Evolutionary conservation across 1,140 invertebrate species (phyloP).

Genomic region (Gerris buenoi): DNA sequence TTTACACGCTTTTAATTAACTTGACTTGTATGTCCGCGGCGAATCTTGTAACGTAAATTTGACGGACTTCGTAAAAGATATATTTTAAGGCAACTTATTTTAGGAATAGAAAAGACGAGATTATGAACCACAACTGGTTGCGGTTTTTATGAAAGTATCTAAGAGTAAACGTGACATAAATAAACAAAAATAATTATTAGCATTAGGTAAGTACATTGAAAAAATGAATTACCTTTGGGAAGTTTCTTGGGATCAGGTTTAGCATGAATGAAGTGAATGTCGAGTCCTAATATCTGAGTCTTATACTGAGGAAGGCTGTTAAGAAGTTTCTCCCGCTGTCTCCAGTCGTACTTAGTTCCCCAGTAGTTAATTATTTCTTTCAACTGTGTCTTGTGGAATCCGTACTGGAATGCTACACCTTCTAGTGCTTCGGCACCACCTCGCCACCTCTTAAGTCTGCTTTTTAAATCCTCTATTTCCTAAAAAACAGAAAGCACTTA

Average conservation of each 20-base stretch:
- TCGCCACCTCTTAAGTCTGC: conserved; percentile 12
- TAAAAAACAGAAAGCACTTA: neutral
- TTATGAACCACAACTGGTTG: too few species aligned
- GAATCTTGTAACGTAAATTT: too few species aligned
- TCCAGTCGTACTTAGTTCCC: conserved; percentile 61
- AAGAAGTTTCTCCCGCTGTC: conserved; percentile 42
- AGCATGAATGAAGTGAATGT: conserved; percentile 57
- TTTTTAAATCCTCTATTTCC: neutral
- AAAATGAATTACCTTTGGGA: conserved; percentile 10
- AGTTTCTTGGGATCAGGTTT: conserved; percentile 31
- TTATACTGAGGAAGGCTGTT: conserved; percentile 60
- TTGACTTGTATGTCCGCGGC: too few species aligned
- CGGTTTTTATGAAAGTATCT: too few species aligned
- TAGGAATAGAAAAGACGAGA: too few species aligned
- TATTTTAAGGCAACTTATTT: too few species aligned
- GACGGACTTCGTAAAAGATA: too few species aligned
- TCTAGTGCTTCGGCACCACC: conserved; percentile 36
- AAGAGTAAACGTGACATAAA: too few species aligned
- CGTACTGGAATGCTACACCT: conserved; percentile 54
- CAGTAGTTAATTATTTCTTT: conserved; percentile 50
- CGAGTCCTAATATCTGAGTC: conserved; percentile 48
- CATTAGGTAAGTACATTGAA: too few species aligned
- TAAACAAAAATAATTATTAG: too few species aligned
- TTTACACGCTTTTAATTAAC: too few species aligned
- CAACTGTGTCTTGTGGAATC: conserved; percentile 54